Conservation (phyloP, 1,140 invertebrate genomes). For the Caenorhabditis tropicalis region DNA sequence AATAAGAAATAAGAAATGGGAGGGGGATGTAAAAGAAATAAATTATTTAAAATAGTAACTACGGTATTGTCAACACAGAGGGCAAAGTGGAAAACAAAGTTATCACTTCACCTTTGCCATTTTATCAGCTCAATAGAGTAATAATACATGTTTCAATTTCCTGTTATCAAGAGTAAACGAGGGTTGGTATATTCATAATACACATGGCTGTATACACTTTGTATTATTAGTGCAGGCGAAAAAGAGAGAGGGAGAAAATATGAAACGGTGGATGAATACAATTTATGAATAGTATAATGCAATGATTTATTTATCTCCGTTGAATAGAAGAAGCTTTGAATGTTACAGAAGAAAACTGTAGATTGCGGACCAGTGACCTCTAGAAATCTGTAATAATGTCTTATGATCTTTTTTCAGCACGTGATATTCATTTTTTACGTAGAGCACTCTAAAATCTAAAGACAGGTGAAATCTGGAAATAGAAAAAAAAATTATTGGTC, state of each 20-base stretch:
- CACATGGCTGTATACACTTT: neutral
- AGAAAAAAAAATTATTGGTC: neutral
- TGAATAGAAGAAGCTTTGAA: too few species aligned
- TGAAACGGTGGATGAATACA: neutral
- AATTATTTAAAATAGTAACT: too few species aligned
- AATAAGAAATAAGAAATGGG: neutral
- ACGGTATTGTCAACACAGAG: too few species aligned
- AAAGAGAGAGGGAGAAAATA: neutral
- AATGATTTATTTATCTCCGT: too few species aligned
- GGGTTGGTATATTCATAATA: neutral
- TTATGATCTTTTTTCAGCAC: too few species aligned
- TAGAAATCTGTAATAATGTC: too few species aligned
- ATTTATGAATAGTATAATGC: neutral
- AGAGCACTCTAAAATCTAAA: too few species aligned
- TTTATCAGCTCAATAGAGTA: neutral
- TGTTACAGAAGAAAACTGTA: too few species aligned
- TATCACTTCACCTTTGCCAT: neutral
- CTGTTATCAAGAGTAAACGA: neutral
- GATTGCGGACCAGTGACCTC: too few species aligned
- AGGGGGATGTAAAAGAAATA: too few species aligned
- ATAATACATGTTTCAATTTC: neutral
- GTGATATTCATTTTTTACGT: too few species aligned
- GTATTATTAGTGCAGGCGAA: conserved; percentile 1
- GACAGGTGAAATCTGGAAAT: neutral
- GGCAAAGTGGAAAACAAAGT: neutral